phyloP scores from a whole-genome alignment of 2,113 vertebrate species.

The Corythoichthys haematopterus region DNA sequence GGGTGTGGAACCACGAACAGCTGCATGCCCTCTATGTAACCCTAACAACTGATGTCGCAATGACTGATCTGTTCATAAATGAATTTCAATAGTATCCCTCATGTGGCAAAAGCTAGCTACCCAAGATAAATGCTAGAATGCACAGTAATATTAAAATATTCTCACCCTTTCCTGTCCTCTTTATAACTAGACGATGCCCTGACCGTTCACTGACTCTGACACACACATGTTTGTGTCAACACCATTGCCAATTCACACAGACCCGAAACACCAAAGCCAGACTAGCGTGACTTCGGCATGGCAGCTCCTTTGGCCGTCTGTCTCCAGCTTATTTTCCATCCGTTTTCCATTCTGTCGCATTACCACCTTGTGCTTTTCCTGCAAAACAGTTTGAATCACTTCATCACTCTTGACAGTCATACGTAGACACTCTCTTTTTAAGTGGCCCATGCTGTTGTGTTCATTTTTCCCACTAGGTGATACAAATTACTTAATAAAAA shows the following conservation, averaged over 20 bases:
- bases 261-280: conserved; percentile 55
- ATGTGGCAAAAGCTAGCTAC: not conserved
- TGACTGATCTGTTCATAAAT: conserved; percentile 20
- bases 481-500: not conserved
- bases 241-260: conserved; percentile 50
- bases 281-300: conserved; percentile 44
- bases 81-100: conserved; percentile 4
- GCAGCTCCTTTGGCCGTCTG: conserved; percentile 32
- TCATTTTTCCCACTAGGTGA: not conserved
- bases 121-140: not conserved
- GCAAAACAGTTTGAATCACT: conserved; percentile 15
- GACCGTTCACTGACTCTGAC: conserved; percentile 53
- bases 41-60: conserved; percentile 11
- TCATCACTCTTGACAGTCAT: conserved; percentile 7
- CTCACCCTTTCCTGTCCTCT: not conserved
- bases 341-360: conserved; percentile 35
- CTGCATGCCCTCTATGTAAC: conserved; percentile 30
- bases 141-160: not conserved
- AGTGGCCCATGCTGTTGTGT: not conserved
- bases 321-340: conserved; percentile 35
- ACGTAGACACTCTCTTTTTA: not conserved
- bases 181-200: conserved; percentile 15
- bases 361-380: conserved; percentile 29
- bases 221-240: conserved; percentile 4
- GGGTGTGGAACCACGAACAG: conserved; percentile 36